Percentiles rank a stretch among this genome's conserved stretches.
Conservation (phyloP, 1,140 invertebrate genomes). For the Trypoxylus dichotomus region DNA sequence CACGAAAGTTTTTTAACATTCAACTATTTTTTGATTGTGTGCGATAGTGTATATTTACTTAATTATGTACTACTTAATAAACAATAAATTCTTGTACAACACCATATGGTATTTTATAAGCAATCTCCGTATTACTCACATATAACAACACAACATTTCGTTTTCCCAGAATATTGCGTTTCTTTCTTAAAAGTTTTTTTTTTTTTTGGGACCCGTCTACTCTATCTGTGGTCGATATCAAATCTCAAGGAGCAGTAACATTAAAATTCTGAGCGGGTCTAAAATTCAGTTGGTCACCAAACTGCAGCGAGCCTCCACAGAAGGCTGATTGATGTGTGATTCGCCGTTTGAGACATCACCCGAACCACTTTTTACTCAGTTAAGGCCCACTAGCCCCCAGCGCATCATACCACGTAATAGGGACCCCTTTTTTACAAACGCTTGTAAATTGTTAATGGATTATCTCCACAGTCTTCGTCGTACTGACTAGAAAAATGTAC, state of each 20-base stretch:
- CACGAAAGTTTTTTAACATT: no score
- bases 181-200: neutral
- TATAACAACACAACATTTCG: neutral
- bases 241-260: constrained; percentile 10
- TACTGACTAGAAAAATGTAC: neutral
- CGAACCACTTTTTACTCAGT: constrained; percentile 33
- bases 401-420: constrained; percentile 31
- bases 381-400: constrained; percentile 30
- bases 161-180: neutral
- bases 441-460: constrained; percentile 24
- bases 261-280: constrained; percentile 30
- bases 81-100: no score
- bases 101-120: neutral
- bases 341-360: constrained; percentile 29
- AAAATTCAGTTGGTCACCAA: constrained; percentile 35
- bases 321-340: constrained; percentile 34
- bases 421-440: constrained; percentile 25
- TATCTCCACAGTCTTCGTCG: neutral
- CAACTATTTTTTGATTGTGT: no score
- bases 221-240: constrained; percentile 15
- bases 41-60: no score
- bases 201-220: neutral
- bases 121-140: neutral
- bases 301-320: constrained; percentile 9
- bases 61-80: no score